phyloP scores from a whole-genome alignment of 2,113 vertebrate genomes.

The Pomatorhinus ruficollis region DNA sequence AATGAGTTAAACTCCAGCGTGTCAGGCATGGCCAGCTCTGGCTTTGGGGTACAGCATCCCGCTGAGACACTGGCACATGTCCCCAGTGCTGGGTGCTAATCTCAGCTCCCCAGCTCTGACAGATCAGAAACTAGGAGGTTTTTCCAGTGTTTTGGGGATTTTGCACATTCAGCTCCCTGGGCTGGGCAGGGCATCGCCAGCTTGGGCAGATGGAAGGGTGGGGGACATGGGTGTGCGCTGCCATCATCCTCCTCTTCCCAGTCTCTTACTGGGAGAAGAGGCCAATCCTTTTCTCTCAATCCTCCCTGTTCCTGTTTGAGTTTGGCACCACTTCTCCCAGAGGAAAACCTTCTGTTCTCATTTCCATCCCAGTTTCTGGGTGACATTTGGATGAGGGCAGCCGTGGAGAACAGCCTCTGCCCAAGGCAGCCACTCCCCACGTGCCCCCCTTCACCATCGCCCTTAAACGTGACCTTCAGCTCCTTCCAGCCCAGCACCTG shows the following conservation, averaged over 20 bases:
- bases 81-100: background rate
- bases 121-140: background rate
- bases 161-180: background rate
- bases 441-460: background rate
- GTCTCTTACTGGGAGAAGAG: background rate
- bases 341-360: background rate
- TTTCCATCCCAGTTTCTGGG: background rate
- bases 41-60: background rate
- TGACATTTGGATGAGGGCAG: background rate
- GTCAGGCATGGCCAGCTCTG: background rate
- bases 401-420: background rate
- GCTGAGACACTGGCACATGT: fast-evolving
- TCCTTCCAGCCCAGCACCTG: background rate
- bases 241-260: background rate
- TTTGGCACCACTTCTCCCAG: background rate
- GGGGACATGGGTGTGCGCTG: background rate
- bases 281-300: background rate
- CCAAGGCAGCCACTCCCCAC: background rate
- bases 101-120: background rate
- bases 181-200: background rate
- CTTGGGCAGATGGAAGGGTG: background rate
- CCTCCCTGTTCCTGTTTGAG: background rate
- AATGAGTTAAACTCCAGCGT: background rate
- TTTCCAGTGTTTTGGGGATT: background rate
- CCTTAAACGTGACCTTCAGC: background rate